Evolutionary conservation across 1,140 invertebrate genomes (phyloP).

Genomic region (Aphelenchoides avenae): DNA sequence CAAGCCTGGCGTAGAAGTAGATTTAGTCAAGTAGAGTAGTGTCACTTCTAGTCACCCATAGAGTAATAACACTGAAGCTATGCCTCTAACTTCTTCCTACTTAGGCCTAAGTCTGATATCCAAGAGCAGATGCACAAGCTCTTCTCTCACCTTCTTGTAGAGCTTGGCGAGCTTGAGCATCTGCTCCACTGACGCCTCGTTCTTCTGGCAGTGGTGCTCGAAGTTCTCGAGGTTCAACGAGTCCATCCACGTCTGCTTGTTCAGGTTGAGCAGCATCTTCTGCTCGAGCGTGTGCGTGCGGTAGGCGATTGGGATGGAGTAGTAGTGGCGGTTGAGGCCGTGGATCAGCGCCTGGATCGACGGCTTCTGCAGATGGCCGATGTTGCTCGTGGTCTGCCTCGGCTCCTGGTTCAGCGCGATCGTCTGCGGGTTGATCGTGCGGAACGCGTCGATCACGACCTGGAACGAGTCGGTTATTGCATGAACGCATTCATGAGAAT

Average conservation of each 20-base stretch:
- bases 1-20: too few species aligned
- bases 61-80: too few species aligned
- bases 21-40: too few species aligned
- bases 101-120: too few species aligned
- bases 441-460: conserved; percentile 66
- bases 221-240: conserved; percentile 90
- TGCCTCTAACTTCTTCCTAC: too few species aligned
- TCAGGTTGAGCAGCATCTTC: conserved; percentile 94
- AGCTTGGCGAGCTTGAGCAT: conserved; percentile 96
- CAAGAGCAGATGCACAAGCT: too few species aligned
- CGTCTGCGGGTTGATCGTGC: conserved; percentile 95
- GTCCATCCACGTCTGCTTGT: conserved; percentile 99
- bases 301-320: conserved; percentile 99
- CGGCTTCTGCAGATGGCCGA: conserved; percentile 96
- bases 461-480: conserved; percentile 71
- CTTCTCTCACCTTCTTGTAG: conserved; percentile 79
- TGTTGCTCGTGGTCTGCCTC: conserved; percentile 93
- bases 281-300: conserved; percentile 97
- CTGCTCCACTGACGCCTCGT: conserved; percentile 81
- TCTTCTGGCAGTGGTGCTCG: conserved; percentile 80
- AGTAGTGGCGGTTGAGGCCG: conserved; percentile 96
- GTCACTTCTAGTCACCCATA: too few species aligned
- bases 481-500: conserved; percentile 74
- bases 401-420: conserved; percentile 97
- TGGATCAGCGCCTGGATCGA: conserved; percentile 98